Conservation (phyloP, 2,797 vertebrate genomes). For the Brotula barbata region DNA sequence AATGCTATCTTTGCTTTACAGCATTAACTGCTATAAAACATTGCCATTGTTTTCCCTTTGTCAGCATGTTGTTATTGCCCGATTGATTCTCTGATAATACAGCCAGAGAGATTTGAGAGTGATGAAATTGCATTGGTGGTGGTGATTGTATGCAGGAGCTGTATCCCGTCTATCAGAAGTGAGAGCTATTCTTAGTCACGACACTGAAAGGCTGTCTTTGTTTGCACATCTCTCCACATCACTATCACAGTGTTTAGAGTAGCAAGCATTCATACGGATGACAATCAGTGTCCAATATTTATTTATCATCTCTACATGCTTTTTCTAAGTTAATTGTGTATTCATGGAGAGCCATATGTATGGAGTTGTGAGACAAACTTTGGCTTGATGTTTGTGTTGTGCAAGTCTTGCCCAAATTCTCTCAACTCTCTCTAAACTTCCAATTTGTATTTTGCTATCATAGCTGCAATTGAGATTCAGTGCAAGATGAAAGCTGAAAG, state of each 20-base stretch:
- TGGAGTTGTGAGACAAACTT: conserved; percentile 62
- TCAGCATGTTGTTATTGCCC: conserved; percentile 35
- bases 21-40: conserved; percentile 14
- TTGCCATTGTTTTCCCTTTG: conserved; percentile 14
- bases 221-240: conserved; percentile 53
- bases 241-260: conserved; percentile 44
- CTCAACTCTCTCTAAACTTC: conserved; percentile 10
- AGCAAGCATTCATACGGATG: conserved; percentile 52
- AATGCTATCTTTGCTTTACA: conserved; percentile 2
- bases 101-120: conserved; percentile 31
- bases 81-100: conserved; percentile 37
- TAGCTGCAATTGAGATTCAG: neutral
- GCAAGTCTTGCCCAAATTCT: conserved; percentile 5
- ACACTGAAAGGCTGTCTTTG: conserved; percentile 67
- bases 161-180: conserved; percentile 51
- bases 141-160: conserved; percentile 55
- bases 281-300: conserved; percentile 32
- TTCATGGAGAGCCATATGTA: conserved; percentile 1
- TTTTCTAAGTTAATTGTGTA: neutral
- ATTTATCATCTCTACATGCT: neutral
- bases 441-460: neutral
- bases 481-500: conserved; percentile 24
- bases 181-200: conserved; percentile 71
- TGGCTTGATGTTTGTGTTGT: conserved; percentile 6
- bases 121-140: conserved; percentile 35